Evolutionary conservation across 2,888 invertebrate species (phyloP).

Genomic region (Opisthograptis luteolata): DNA sequence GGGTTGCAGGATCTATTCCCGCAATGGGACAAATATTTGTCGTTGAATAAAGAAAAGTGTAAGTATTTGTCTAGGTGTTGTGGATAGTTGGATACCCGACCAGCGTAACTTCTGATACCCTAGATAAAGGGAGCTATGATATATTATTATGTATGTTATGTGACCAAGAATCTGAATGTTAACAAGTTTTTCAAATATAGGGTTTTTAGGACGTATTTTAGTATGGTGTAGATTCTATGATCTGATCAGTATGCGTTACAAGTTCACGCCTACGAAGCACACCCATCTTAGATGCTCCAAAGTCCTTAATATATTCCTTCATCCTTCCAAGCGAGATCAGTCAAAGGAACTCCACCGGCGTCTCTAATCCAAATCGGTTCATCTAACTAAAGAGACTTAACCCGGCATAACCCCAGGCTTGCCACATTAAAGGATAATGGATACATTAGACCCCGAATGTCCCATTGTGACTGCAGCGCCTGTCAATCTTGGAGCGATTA

Average conservation of each 20-base stretch:
- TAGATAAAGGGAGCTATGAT: no score
- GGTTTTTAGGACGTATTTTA: no score
- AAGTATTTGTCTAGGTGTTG: no score
- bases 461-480: conserved; percentile 56
- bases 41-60: no score
- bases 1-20: no score
- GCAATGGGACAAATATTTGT: no score
- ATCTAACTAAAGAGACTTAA: conserved; percentile 64
- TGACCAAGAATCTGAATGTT: no score
- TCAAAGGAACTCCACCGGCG: conserved; percentile 38
- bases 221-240: background rate
- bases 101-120: no score
- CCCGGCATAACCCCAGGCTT: conserved; percentile 66
- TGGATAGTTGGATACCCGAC: no score
- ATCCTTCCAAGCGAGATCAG: conserved; percentile 29
- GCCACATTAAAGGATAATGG: conserved; percentile 74
- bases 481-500: conserved; percentile 62
- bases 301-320: conserved; percentile 5
- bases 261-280: conserved; percentile 1
- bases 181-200: no score
- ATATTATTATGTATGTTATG: no score
- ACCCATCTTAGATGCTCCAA: background rate
- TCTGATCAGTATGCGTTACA: conserved; percentile 4
- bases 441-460: conserved; percentile 51
- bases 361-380: conserved; percentile 64